Base-by-base conservation (phyloP, 2,888 invertebrate species). In the Tipula vernalis region DNA sequence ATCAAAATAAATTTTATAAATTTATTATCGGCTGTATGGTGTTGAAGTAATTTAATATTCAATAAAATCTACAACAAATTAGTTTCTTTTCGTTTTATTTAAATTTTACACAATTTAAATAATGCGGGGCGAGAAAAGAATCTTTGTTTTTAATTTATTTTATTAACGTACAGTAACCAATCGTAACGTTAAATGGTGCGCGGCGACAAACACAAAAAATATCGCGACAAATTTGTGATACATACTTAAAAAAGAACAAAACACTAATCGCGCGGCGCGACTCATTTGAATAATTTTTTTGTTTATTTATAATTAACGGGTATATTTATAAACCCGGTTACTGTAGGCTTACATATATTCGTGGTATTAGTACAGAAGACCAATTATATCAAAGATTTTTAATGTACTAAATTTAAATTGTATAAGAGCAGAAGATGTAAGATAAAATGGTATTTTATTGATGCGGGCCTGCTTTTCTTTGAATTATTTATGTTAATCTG, bases 11-110 rank as follows among this genome's bases (percentile, higher is more conserved):
- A 28, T 71, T 71, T 71, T 10, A 13, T 18, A 71, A 71, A 28
- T 71, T 71, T 71, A 71, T 71, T 28, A 71, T 71, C 28, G 71
- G 71, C 71, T 71, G 10, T 71, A 28, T 71, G 71, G 71, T 71
- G 71, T 71, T 71, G 71, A 71, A 71, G 71, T 71, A 71, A 71
- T 71, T 71, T 71, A 71, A 71, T 71, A 71, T 71, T 71, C 71
- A 71, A 71, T 71, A 71, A 71, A 71, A 18, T 71, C 18, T 71
- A 71, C 28, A 71, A 71, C 71, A 71, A 71, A 71, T 71, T 18
- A 2, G 28, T 71, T 57, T 57, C 51, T 57, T 57, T 5, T 57
- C 5, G 5, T 57, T 57, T 51, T 13, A 71, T 71, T 71, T 71
- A 71, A 71, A 71, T 71, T 15, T 57, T 15, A 51, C n/a, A 51